phyloP scores from a whole-genome alignment of 2,888 invertebrate species.

The Limulus polyphemus region DNA sequence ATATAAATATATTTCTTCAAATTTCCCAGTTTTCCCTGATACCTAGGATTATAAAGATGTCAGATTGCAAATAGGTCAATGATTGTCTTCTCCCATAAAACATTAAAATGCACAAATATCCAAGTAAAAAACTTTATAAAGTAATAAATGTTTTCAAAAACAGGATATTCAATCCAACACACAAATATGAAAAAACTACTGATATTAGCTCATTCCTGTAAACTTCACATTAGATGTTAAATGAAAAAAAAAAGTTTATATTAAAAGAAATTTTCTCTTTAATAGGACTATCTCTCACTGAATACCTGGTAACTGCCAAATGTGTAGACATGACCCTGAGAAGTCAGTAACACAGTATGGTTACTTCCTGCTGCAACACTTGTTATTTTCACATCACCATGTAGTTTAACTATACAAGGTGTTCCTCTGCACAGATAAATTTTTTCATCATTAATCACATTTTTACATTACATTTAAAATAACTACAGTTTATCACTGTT shows the following conservation, averaged over 20 bases:
- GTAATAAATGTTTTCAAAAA: neutral
- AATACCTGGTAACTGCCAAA: slow-evolving; percentile 72
- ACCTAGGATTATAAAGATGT: no score
- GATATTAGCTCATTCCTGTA: neutral
- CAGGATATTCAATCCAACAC: neutral
- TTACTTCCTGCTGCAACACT: slow-evolving; percentile 91
- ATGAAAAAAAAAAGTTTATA: slow-evolving; percentile 12
- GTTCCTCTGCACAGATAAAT: slow-evolving; percentile 6
- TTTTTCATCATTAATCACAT: no score
- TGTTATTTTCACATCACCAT: slow-evolving; percentile 40
- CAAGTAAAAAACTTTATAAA: no score
- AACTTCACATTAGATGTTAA: neutral
- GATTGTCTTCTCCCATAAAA: no score
- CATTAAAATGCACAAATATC: no score
- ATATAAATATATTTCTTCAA: no score
- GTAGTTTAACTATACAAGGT: slow-evolving; percentile 38
- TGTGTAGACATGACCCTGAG: slow-evolving; percentile 81
- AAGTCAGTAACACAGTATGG: slow-evolving; percentile 76
- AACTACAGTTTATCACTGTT: neutral
- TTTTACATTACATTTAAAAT: neutral
- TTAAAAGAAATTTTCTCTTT: slow-evolving; percentile 1
- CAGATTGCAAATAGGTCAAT: no score
- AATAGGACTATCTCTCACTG: neutral
- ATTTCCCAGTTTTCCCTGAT: no score
- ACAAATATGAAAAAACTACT: neutral